phyloP scores from a whole-genome alignment of 2,888 invertebrate species.

The Gisinianus flammeolus region DNA sequence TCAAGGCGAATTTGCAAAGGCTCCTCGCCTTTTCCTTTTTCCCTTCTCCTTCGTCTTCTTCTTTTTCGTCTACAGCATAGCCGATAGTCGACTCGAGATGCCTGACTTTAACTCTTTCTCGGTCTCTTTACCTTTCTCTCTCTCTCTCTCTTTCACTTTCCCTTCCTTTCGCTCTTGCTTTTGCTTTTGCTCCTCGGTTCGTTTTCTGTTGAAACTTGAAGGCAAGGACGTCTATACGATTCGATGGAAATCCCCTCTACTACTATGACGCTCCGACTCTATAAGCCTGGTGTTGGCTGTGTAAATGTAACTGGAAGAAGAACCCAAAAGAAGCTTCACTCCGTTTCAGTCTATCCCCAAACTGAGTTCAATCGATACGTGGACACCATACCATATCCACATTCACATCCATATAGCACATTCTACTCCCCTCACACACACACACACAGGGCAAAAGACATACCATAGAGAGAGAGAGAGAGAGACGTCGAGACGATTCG shows the following conservation, averaged over 20 bases:
- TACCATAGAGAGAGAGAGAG: neutral
- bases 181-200: neutral
- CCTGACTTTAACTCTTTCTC: neutral
- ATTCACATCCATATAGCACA: no score
- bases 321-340: neutral
- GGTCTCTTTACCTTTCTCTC: neutral
- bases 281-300: constrained; percentile 10
- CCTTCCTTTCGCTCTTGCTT: neutral
- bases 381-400: constrained; percentile 29
- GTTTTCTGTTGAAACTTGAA: neutral
- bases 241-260: neutral
- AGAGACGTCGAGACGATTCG: neutral
- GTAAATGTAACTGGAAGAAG: neutral
- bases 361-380: constrained; percentile 39
- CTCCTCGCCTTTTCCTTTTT: no score
- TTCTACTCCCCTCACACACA: constrained; percentile 9
- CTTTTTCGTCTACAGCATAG: no score
- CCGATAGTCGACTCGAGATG: neutral
- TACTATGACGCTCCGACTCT: neutral
- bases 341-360: neutral
- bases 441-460: constrained; percentile 24
- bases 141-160: no score
- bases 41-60: no score
- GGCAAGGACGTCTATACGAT: no score
- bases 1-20: no score